Evolutionary conservation across 2,888 invertebrate genomes (phyloP).

Genomic region (Mythimna lalbum): DNA sequence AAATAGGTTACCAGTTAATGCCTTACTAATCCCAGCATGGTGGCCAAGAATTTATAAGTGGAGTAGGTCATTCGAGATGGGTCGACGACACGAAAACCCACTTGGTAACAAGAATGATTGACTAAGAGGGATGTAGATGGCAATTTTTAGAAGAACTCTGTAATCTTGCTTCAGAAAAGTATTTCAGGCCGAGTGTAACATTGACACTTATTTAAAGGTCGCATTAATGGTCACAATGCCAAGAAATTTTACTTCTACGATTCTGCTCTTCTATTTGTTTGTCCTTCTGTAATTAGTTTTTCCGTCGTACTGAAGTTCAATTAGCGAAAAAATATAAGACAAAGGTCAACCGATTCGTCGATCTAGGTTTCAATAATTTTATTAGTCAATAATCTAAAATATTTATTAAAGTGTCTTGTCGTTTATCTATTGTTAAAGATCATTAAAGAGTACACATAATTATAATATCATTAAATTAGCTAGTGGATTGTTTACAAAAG

Average conservation of each 20-base stretch:
- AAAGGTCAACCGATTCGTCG: constrained; percentile 4
- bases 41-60: constrained; percentile 48
- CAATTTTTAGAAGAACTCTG: constrained; percentile 3
- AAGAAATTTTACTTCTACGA: constrained; percentile 17
- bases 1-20: constrained; percentile 50
- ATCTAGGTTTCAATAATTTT: background rate
- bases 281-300: constrained; percentile 7
- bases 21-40: constrained; percentile 46
- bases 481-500: background rate
- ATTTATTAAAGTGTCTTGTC: background rate
- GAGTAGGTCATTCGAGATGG: constrained; percentile 62
- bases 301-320: background rate
- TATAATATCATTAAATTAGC: constrained; percentile 12
- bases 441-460: background rate
- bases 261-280: background rate
- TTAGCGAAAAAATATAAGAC: background rate
- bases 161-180: background rate
- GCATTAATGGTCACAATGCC: constrained; percentile 15
- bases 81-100: constrained; percentile 44
- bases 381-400: constrained; percentile 10
- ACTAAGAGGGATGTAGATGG: constrained; percentile 14
- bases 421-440: background rate
- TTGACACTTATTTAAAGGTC: constrained; percentile 18
- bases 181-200: constrained; percentile 10
- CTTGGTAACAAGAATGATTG: constrained; percentile 27